A percentile compares a stretch with the other conserved stretches of the same genome.
These are phyloP conservation scores for Peromyscus maniculatus DNA, from an alignment of 2,113 vertebrate species.

Conservation along the genomic window DNA sequence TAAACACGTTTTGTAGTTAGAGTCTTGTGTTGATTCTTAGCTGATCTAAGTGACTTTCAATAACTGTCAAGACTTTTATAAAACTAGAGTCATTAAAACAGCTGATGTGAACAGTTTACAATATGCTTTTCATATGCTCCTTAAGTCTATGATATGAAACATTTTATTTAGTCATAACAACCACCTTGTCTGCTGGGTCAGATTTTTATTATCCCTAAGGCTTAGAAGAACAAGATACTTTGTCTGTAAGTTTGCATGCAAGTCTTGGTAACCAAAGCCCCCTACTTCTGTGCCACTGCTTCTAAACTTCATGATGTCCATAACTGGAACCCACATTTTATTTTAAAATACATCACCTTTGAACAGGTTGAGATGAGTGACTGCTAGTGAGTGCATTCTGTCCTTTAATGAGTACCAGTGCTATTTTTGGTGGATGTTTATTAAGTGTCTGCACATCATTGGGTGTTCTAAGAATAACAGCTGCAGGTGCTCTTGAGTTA, in stretches of 20 bases:
- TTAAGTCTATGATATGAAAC: background rate
- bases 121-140: background rate
- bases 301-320: background rate
- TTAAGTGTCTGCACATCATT: background rate
- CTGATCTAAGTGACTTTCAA: background rate
- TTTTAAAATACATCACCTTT: background rate
- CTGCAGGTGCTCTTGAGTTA: background rate
- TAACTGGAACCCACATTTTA: background rate
- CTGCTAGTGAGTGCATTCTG: background rate
- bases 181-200: background rate
- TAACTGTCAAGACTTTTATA: background rate
- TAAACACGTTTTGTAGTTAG: background rate
- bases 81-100: background rate
- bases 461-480: background rate
- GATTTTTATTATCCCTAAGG: background rate
- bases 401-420: background rate
- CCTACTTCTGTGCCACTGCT: background rate
- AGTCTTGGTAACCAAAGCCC: background rate
- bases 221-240: background rate
- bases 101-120: background rate
- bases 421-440: slow-evolving; percentile 36
- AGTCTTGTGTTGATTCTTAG: background rate
- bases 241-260: background rate
- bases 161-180: background rate
- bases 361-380: background rate